Base-by-base conservation (phyloP, 2,797 vertebrate species). In the Acanthurus lineatus region DNA sequence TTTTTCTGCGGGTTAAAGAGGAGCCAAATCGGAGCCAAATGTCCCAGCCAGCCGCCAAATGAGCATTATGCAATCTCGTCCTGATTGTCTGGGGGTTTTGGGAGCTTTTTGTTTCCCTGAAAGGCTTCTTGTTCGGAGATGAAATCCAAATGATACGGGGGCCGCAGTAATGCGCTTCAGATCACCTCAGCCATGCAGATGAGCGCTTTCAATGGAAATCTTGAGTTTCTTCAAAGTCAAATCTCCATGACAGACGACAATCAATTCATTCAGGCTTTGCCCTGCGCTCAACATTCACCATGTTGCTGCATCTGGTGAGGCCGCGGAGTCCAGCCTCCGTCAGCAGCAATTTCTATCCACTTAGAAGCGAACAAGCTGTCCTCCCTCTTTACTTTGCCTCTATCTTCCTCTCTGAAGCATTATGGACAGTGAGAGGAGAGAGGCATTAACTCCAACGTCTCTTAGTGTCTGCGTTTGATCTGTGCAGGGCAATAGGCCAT, bases 1-100 rank as follows among this genome's bases (percentile, higher is more conserved):
- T 84, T 85, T 92, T 91, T 88, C 79, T 68, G 67, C 0, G 79
- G 83, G 88, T 91, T 90, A 87, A 92, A 92, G 77, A 89, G 85
- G 76, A 80, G 65, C 76, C 79, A 77, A 74, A 88, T 86, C 66
- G 3, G 72, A 90, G 87, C 86, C 86, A 89, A 90, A 89, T 80
- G 81, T 85, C 87, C 88, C 85, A 88, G 82, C 78, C 73, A 22
- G 65, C 59, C n/a, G 79, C 84, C 88, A 89, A 91, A 90, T 84
- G 77, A 88, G 74, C 79, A 90, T 91, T 89, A 93, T 82, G 85
- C 88, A 91, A 91, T 86, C 84, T 77, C 79, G 73, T 51, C 58
- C 69, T 79, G 85, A 89, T 89, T 91, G 87, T 88, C 60, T 63
- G 64, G 72, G 64, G 72, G 83, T 64, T 77, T 84, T 71, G 20